Percentiles rank a stretch among this genome's conserved stretches.
phyloP scores from a whole-genome alignment of 2,888 invertebrate species.

The Eupithecia vulgata region DNA sequence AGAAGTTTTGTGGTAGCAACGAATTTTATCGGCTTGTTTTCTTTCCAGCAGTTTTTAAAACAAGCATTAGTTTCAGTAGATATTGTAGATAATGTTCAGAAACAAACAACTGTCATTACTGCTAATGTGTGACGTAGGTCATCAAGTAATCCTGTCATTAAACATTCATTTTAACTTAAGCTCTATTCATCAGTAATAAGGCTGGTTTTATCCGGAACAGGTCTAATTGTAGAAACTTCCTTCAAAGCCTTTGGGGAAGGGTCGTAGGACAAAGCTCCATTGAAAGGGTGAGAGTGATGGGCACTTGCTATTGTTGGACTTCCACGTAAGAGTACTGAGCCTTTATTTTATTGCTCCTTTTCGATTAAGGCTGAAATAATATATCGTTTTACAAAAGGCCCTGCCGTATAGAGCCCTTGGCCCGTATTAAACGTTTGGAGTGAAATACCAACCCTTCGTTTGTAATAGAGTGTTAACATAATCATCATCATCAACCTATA shows the following conservation, averaged over 20 bases:
- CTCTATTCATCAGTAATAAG: constrained; percentile 26
- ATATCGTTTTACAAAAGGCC: constrained; percentile 15
- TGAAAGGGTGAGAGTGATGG: constrained; percentile 34
- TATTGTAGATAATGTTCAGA: neutral
- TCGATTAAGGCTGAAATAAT: constrained; percentile 24
- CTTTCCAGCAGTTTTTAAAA: neutral
- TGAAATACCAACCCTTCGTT: neutral
- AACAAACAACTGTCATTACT: constrained; percentile 12
- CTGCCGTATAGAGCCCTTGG: neutral
- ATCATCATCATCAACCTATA: too few species aligned
- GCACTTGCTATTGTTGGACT: constrained; percentile 31
- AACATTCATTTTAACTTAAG: constrained; percentile 26
- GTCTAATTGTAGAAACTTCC: constrained; percentile 32
- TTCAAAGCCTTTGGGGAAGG: constrained; percentile 32
- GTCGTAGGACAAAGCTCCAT: constrained; percentile 33
- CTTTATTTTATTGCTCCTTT: constrained; percentile 33
- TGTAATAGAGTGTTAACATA: neutral
- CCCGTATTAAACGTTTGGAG: neutral
- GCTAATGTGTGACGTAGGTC: constrained; percentile 11
- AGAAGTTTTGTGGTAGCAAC: neutral
- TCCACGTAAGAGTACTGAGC: constrained; percentile 27
- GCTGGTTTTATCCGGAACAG: constrained; percentile 22
- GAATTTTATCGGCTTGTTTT: constrained; percentile 9
- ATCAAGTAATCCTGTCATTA: constrained; percentile 28
- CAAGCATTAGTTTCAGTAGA: neutral